Base-by-base conservation (phyloP, 2,797 vertebrate genomes). In the Clangula hyemalis region DNA sequence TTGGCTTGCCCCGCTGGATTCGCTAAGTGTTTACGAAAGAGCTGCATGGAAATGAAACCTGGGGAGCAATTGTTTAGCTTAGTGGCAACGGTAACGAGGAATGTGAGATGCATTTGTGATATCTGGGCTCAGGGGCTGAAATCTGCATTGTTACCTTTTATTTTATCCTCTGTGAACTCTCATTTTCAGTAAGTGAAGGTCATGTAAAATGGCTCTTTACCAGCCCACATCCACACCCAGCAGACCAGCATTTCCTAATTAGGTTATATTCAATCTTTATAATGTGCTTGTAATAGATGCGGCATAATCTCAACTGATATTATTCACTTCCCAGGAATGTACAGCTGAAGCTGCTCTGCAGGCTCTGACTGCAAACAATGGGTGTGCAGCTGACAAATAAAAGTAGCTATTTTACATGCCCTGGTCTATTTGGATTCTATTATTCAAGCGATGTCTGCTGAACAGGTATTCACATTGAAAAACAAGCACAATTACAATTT, bases 261-360 rank as follows among this genome's bases (percentile, higher is more conserved):
- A 98, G 98, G 98, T 93, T 97, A 97, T 97, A 97, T 95, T 96
- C 97, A 94, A 96, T 94, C 94, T 97, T 96, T 97, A 85, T 95
- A 95, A 96, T 95, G 94, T 97, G 96, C 95, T 94, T 92, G 95
- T 98, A 97, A 97, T 97, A 97, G 97, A 97, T 96, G 96, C 97
- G 96, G 97, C 34, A 66, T 98, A 98, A 98, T 98, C 98, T 97
- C 96, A 89, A 94, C 97, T 92, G 97, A 97, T 98, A 97, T 98
- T 98, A 98, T 98, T 98, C 98, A 98, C 77, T 97, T 97, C 97
- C 96, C 95, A 97, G 97, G 98, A 98, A 98, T 98, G 98, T 97
- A 97, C 92, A 95, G 97, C 93, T 92, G 61, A 96, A 97, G 95
- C 97, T 93, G 96, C 95, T 97, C 94, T 95, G 95, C 91, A 82